Evolutionary conservation across 2,113 vertebrate species (phyloP).

Genomic region (Epinephelus fuscoguttatus): DNA sequence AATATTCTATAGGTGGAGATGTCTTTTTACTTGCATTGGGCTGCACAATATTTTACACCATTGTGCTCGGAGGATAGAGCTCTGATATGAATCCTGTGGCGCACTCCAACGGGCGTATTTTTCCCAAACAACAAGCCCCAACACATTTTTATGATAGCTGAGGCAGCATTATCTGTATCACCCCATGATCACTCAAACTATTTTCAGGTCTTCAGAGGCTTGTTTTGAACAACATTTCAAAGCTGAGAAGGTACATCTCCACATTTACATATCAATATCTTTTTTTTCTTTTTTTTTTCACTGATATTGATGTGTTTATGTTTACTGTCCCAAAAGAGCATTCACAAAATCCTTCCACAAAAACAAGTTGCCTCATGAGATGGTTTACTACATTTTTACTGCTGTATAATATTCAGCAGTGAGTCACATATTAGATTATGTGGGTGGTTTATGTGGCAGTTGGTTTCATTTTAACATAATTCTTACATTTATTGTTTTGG

Average conservation of each 20-base stretch:
- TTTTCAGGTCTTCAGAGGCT: constrained; percentile 48
- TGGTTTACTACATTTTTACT: constrained; percentile 10
- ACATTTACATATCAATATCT: constrained; percentile 31
- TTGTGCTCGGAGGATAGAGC: not conserved
- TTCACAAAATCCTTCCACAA: constrained; percentile 36
- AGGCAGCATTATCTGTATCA: constrained; percentile 53
- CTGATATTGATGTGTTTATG: constrained; percentile 36
- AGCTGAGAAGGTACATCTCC: constrained; percentile 22
- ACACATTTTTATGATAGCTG: constrained; percentile 55
- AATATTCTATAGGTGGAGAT: constrained; percentile 23
- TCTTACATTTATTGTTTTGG: constrained; percentile 1
- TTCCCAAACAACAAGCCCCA: constrained; percentile 47
- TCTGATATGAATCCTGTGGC: constrained; percentile 4
- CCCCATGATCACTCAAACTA: constrained; percentile 52
- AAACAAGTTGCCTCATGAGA: constrained; percentile 28
- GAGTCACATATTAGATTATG: not conserved
- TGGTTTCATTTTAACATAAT: not conserved
- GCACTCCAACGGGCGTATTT: constrained; percentile 30
- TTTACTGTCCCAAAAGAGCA: constrained; percentile 37
- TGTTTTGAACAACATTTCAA: constrained; percentile 47
- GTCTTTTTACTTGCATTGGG: constrained; percentile 16
- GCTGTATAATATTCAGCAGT: not conserved
- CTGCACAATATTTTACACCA: constrained; percentile 32
- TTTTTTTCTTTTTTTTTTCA: not conserved
- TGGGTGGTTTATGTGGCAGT: not conserved